Percentiles rank a stretch among this genome's conserved stretches.
Conservation (phyloP, 1,140 invertebrate species). For the Drosophila mauritiana region DNA sequence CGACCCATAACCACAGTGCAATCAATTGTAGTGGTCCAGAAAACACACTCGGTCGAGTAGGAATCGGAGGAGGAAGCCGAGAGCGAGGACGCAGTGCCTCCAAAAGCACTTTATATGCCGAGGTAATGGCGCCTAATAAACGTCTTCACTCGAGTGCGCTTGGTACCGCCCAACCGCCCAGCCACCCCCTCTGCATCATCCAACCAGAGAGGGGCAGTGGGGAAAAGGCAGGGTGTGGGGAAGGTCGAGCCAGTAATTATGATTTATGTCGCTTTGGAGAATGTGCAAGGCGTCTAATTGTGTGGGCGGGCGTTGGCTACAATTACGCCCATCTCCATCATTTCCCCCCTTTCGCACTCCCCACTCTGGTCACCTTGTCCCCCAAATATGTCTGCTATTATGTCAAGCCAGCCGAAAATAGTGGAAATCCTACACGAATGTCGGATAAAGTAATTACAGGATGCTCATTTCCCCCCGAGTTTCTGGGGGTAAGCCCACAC, state of each 20-base stretch:
- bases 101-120: slow-evolving; percentile 77
- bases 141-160: slow-evolving; percentile 73
- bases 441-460: slow-evolving; percentile 72
- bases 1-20: slow-evolving; percentile 74
- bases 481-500: slow-evolving; percentile 7
- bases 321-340: slow-evolving; percentile 54
- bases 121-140: slow-evolving; percentile 79
- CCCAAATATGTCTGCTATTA: slow-evolving; percentile 28
- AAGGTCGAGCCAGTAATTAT: slow-evolving; percentile 68
- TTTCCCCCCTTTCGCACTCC: background rate
- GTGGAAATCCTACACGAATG: slow-evolving; percentile 67
- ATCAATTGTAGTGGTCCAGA: slow-evolving; percentile 74
- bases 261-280: slow-evolving; percentile 67
- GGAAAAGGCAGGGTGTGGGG: slow-evolving; percentile 1
- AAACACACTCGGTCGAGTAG: slow-evolving; percentile 37
- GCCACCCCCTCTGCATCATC: background rate
- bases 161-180: background rate
- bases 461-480: slow-evolving; percentile 22
- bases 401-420: slow-evolving; percentile 61
- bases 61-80: background rate
- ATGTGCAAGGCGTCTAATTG: slow-evolving; percentile 75
- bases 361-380: background rate
- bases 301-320: slow-evolving; percentile 60
- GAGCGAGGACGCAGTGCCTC: slow-evolving; percentile 28
- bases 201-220: background rate